Evolutionary conservation across 1,140 invertebrate species (phyloP), one percentile per base, ranked within the genome.

Genomic region (Rhyacophila brunnea): DNA sequence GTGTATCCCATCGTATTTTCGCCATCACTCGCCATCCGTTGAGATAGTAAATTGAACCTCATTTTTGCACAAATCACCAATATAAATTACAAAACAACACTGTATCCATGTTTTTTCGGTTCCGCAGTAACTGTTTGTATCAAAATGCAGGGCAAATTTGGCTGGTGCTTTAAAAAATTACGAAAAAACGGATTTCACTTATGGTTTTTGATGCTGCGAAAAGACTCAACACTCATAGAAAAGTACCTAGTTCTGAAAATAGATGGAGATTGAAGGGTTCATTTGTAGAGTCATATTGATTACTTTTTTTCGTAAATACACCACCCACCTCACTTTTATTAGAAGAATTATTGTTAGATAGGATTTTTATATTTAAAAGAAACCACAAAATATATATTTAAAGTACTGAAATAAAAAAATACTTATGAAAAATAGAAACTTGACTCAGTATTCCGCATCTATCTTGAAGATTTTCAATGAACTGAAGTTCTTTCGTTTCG

Each of bases 191-290:
- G 49, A 49, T 57, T 40, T 57, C 55, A 57, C 55, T 57, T 57
- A 57, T 57, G 55, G 55, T 57, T 57, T 57, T 57, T 57, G 55
- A 57, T 57, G 55, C 55, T 57, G 55, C 55, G 55, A 57, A 57
- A 56, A 57, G 55, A 57, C 55, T 57, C 55, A 57, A 57, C 55
- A 57, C 55, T 57, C 55, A 57, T 57, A 57, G 55, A 57, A 57
- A 57, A 57, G 55, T 57, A 49, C 55, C 55, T 57, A 57, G 55
- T 34, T 57, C 55, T 57, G 55, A 57, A 57, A 57, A 57, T 57
- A 57, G 55, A 57, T 57, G 55, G 55, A 57, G 55, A 57, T 57
- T 57, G 55, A 57, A 57, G 55, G 55, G 55, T 57, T 57, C 55
- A 44, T 34, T 47, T 35, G 45, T 57, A 42, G 18, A 57, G 55